phyloP scores from a whole-genome alignment of 2,888 invertebrate genomes.

The Clistopyga incitator region DNA sequence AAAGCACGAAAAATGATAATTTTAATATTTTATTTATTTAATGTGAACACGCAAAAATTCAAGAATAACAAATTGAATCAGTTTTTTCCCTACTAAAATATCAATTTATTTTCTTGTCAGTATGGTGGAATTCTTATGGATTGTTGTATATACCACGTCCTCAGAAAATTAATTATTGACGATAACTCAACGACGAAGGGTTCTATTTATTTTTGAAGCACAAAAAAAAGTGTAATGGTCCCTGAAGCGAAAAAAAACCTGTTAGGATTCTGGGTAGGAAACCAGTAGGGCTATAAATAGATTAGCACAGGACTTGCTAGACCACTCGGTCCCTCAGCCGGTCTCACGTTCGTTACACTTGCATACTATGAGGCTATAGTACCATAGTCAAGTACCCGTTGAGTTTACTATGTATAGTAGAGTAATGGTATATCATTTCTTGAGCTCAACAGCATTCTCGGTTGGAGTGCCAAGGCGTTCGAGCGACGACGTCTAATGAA shows the following conservation, averaged over 20 bases:
- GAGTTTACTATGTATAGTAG: conserved; percentile 3
- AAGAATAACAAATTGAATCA: too few species aligned
- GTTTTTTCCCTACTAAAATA: too few species aligned
- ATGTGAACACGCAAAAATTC: too few species aligned
- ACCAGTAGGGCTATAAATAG: conserved; percentile 19
- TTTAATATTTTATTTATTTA: too few species aligned
- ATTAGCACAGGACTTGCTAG: conserved; percentile 6
- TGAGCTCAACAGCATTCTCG: conserved; percentile 8
- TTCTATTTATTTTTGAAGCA: background rate
- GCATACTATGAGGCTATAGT: background rate
- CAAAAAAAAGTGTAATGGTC: background rate
- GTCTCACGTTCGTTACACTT: conserved; percentile 34
- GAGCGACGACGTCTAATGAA: conserved; percentile 28
- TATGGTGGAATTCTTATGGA: too few species aligned
- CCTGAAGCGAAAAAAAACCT: background rate
- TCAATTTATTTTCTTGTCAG: too few species aligned
- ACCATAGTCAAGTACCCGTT: background rate
- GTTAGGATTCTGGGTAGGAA: background rate
- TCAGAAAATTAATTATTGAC: too few species aligned
- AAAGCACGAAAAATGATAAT: too few species aligned
- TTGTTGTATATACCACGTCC: too few species aligned
- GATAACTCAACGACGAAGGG: too few species aligned
- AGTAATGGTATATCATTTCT: conserved; percentile 16
- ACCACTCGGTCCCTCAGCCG: conserved; percentile 16
- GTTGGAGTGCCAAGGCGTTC: background rate